These are phyloP conservation scores for Psilanteris sp. DNA, from an alignment of 1,140 invertebrate species.

Conservation along the genomic window DNA sequence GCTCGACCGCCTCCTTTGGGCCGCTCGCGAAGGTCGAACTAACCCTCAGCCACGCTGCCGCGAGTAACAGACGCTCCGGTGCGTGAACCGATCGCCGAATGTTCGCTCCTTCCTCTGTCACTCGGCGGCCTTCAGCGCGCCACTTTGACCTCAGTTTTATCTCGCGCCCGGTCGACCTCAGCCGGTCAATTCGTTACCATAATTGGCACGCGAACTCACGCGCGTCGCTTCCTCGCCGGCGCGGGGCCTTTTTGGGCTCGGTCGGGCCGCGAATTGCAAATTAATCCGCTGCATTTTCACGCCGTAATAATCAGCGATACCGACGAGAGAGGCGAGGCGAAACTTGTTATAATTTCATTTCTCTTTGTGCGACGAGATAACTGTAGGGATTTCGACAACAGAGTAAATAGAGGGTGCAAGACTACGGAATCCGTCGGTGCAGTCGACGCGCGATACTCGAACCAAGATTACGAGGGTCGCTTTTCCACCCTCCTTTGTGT, in stretches of 20 bases:
- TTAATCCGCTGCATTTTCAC: not conserved
- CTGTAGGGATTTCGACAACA: constrained; percentile 50
- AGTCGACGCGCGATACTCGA: constrained; percentile 37
- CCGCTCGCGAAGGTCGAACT: constrained; percentile 49
- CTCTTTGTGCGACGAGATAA: constrained; percentile 49
- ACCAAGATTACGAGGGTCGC: constrained; percentile 55
- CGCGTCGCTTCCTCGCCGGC: too few relatives aligned
- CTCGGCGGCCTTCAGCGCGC: constrained; percentile 29
- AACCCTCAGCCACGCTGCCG: constrained; percentile 5
- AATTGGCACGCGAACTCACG: constrained; percentile 7
- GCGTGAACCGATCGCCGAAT: constrained; percentile 3
- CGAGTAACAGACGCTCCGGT: not conserved
- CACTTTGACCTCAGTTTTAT: constrained; percentile 27
- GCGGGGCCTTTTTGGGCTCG: too few relatives aligned
- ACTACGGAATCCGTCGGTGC: constrained; percentile 29
- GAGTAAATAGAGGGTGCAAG: constrained; percentile 50
- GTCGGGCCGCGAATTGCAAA: too few relatives aligned
- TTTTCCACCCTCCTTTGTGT: constrained; percentile 45
- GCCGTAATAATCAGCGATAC: constrained; percentile 10
- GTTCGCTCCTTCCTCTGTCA: constrained; percentile 19
- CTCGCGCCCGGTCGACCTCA: constrained; percentile 1
- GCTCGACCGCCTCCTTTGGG: constrained; percentile 57
- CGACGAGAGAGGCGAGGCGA: constrained; percentile 21
- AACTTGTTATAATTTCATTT: constrained; percentile 52
- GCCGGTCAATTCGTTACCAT: constrained; percentile 3